phyloP scores from a whole-genome alignment of 2,113 vertebrate genomes.

The Urocitellus parryii region DNA sequence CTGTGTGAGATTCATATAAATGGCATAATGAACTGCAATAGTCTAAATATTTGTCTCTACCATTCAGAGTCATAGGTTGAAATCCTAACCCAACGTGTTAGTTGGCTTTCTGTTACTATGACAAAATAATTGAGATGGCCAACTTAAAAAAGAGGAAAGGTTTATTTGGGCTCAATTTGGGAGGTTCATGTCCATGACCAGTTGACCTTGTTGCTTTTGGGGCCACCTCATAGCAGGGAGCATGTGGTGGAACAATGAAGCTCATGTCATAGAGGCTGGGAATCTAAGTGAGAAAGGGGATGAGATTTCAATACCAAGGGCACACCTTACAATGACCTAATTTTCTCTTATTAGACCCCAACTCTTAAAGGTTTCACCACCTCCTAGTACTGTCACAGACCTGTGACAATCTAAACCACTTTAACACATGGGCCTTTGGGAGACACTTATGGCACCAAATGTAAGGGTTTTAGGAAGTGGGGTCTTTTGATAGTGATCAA shows the following conservation, averaged over 20 bases:
- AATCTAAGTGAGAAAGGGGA: neutral
- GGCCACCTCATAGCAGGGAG: neutral
- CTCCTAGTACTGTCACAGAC: neutral
- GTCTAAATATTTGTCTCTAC: neutral
- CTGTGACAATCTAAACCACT: neutral
- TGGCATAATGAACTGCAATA: neutral
- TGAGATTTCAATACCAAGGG: neutral
- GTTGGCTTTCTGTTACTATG: neutral
- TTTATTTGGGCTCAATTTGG: neutral
- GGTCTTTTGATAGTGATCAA: neutral
- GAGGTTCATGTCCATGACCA: neutral
- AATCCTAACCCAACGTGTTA: neutral
- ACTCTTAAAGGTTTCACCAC: neutral
- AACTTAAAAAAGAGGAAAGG: neutral
- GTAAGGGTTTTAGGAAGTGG: neutral
- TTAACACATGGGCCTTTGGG: neutral
- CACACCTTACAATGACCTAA: neutral
- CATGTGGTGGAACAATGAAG: neutral
- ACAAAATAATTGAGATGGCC: neutral
- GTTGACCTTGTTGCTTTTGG: neutral
- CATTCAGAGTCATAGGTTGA: neutral
- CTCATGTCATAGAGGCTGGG: neutral
- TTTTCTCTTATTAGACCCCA: neutral
- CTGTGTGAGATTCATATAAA: neutral
- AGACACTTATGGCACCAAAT: neutral